Evolutionary conservation across 1,140 invertebrate genomes (phyloP).

Genomic region (Chelonus insularis): DNA sequence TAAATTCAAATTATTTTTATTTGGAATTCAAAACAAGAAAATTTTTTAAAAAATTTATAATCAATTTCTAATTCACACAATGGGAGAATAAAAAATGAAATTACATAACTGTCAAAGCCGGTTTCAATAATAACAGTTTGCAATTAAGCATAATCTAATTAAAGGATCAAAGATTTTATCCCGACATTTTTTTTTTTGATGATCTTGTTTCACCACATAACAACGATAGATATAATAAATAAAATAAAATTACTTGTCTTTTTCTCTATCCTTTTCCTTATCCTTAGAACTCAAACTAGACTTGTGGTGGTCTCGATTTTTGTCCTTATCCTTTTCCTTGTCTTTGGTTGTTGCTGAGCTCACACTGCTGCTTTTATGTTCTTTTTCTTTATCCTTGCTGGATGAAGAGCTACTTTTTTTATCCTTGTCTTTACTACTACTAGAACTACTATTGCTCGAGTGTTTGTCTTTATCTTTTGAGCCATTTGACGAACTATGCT

Average conservation of each 20-base stretch:
- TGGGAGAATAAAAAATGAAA: no score
- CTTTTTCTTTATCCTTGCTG: conserved; percentile 63
- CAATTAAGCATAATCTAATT: no score
- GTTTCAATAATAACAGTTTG: no score
- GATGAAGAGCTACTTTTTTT: conserved; percentile 53
- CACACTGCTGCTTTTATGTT: conserved; percentile 56
- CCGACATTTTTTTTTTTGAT: no score
- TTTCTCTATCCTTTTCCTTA: conserved; percentile 43
- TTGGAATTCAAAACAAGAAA: no score
- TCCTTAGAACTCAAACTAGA: conserved; percentile 50
- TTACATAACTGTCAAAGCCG: no score
- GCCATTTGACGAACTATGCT: conserved; percentile 42
- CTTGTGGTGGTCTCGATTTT: conserved; percentile 46
- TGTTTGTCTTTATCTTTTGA: conserved; percentile 25
- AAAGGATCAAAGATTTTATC: no score
- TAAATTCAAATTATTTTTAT: no score
- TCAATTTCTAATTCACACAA: no score
- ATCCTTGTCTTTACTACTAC: conserved; percentile 60
- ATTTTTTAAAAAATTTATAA: no score
- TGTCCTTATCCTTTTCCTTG: conserved; percentile 50
- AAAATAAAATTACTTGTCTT: conserved; percentile 8
- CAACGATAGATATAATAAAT: no score
- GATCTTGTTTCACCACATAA: no score
- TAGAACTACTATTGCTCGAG: conserved; percentile 39
- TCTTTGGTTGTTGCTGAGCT: conserved; percentile 65